phyloP scores from a whole-genome alignment of 1,140 invertebrate genomes.

The Chrysopa pallens region DNA sequence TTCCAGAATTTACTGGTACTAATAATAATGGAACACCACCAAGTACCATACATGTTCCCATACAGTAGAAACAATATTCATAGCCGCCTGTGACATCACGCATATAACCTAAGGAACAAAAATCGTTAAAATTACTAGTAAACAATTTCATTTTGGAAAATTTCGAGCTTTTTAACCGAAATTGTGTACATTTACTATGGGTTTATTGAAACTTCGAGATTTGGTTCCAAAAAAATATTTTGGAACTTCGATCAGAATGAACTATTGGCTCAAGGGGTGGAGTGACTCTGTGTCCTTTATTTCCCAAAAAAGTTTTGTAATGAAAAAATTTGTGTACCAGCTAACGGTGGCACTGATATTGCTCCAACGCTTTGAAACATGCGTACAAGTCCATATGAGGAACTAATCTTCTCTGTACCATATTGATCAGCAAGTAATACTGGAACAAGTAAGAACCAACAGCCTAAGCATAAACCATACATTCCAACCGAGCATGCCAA shows the following conservation, averaged over 20 bases:
- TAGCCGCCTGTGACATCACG: constrained; percentile 50
- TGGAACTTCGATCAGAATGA: no score
- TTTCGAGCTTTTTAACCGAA: background rate
- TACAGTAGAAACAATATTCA: constrained; percentile 48
- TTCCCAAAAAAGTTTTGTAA: no score
- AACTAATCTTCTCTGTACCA: constrained; percentile 50
- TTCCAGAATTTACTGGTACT: constrained; percentile 18
- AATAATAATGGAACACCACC: constrained; percentile 41
- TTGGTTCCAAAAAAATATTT: no score
- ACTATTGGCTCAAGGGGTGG: no score
- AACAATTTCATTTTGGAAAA: background rate
- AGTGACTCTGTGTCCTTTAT: no score
- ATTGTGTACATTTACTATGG: no score
- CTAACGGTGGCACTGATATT: constrained; percentile 48
- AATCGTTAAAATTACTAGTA: no score
- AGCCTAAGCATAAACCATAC: constrained; percentile 50
- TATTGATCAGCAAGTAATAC: constrained; percentile 53
- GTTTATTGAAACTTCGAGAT: no score
- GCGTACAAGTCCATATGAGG: constrained; percentile 50
- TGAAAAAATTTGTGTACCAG: constrained; percentile 25
- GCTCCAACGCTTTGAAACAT: constrained; percentile 60
- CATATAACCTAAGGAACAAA: constrained; percentile 29
- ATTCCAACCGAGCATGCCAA: constrained; percentile 37
- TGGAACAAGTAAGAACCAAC: constrained; percentile 56
- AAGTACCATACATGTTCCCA: constrained; percentile 55